Evolutionary conservation across 2,888 invertebrate species (phyloP), one percentile per base, ranked within the genome.

Genomic region (Eugnorisma glareosa): DNA sequence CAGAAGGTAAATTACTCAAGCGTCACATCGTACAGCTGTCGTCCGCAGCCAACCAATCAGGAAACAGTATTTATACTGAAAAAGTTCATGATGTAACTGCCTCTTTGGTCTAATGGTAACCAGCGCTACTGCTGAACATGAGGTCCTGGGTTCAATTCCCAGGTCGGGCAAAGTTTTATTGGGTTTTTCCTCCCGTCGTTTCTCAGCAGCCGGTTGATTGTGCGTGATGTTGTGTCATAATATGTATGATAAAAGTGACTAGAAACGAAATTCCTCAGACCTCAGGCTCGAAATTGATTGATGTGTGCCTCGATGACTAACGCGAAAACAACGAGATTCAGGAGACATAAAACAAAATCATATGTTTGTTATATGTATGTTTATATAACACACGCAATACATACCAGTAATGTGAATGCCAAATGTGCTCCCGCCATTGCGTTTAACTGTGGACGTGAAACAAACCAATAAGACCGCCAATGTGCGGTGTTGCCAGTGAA

Each of bases 351-450:
- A 77, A 83, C 76, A 73, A 81, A 81, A 64, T 74, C 21, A 11
- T 59, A 51, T 28, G 6, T 54, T 15, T 66, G n/a, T 59, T 59
- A 31, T 18, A 6, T 10, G 5, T 45, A 18, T 71, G 37, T 63
- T 45, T 35, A 40, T 67, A 67, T 79, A 80, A 76, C 67, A 69
- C 59, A 81, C 69, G 37, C 11, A 31, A 75, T 89, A 93, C 93
- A 78, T 90, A 94, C 93, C 92, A 93, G 82, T 89, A 91, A 88
- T 82, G 89, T 79, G 84, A 92, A 86, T 85, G 90, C 86, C 85
- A 91, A 90, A 89, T 90, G 90, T 86, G 86, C 88, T 85, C 90
- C 87, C 83, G 90, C 93, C 94, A 94, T 94, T 91, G 87, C 89
- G 90, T 91, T 90, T 89, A 86, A 89, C 90, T 85, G 88, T 89